Evolutionary conservation across 2,888 invertebrate genomes (phyloP), one percentile per base, ranked within the genome.

Genomic region (Aporophyla lueneburgensis): DNA sequence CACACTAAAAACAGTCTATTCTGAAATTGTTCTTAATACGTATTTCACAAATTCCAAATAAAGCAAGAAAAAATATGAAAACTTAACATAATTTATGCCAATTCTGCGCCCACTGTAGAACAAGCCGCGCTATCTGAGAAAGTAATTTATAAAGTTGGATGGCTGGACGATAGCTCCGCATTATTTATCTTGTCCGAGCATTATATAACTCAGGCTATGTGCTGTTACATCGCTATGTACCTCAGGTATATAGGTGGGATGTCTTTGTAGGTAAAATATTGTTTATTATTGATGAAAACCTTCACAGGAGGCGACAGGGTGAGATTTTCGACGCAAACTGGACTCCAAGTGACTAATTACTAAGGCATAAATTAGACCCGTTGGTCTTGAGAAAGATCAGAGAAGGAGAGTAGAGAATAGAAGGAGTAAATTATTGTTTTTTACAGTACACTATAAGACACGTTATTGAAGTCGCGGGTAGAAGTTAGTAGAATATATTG

Each of bases 101-200:
- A 40, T 65, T 74, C 74, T 87, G 86, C 46, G 69, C 5, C 86
- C 90, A 93, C 75, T 93, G 88, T 90, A 62, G 90, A 88, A 76
- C 85, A 33, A 51, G n/a, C 90, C 59, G n/a, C 82, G 87, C 91
- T 93, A 93, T 93, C 94, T 93, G 93, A 94, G 94, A 95, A 94
- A 94, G 94, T 95, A 95, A 95, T 94, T 94, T 94, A 94, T 93
- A 93, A 95, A 95, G 95, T 95, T 95, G 93, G 92, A 93, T 93
- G 87, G 90, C 90, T 87, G 89, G 90, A 84, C 93, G 93, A 94
- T 93, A 92, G 91, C 86, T 87, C 62, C 81, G 87, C 90, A 92
- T 93, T 95, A 94, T 95, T 94, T 94, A 95, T 93, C 92, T 93
- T 90, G 85, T 88, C 75, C 85, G 68, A 80, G 76, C 84, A 65